Evolutionary conservation across 2,888 invertebrate genomes (phyloP).

Genomic region (Callinectes sapidus): DNA sequence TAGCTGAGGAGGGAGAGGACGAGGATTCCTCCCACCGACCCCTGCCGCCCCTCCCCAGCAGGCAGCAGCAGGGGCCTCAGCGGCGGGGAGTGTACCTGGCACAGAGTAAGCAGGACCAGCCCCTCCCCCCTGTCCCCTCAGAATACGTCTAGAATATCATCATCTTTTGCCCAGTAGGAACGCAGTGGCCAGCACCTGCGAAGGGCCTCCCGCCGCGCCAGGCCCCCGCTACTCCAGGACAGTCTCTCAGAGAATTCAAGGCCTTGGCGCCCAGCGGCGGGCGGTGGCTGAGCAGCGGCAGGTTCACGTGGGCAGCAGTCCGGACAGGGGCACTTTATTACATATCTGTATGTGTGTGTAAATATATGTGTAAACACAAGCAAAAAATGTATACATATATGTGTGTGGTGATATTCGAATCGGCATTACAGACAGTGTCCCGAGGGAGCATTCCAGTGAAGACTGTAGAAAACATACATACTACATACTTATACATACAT

Average conservation of each 20-base stretch:
- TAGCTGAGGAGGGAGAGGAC: constrained; percentile 28
- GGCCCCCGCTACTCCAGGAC: background rate
- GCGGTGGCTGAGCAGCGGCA: background rate
- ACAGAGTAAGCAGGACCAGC: constrained; percentile 57
- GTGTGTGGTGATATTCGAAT: background rate
- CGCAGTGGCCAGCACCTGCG: background rate
- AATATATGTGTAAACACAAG: constrained; percentile 2
- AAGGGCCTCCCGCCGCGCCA: background rate
- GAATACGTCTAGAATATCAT: constrained; percentile 67
- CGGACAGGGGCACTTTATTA: background rate
- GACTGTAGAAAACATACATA: background rate
- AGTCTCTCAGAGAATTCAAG: background rate
- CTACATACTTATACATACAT: constrained; percentile 5
- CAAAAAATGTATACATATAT: background rate
- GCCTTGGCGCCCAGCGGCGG: background rate
- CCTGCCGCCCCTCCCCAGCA: constrained; percentile 69
- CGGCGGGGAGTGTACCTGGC: constrained; percentile 60
- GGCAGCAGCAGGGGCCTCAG: constrained; percentile 66
- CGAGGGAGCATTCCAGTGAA: constrained; percentile 14
- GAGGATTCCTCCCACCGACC: constrained; percentile 52
- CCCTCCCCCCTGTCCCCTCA: constrained; percentile 70
- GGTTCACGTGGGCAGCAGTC: background rate
- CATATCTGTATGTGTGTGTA: constrained; percentile 27
- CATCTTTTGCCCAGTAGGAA: background rate
- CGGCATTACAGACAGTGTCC: constrained; percentile 8